phyloP scores from a whole-genome alignment of 2,888 invertebrate species.

The Agriopis marginaria region DNA sequence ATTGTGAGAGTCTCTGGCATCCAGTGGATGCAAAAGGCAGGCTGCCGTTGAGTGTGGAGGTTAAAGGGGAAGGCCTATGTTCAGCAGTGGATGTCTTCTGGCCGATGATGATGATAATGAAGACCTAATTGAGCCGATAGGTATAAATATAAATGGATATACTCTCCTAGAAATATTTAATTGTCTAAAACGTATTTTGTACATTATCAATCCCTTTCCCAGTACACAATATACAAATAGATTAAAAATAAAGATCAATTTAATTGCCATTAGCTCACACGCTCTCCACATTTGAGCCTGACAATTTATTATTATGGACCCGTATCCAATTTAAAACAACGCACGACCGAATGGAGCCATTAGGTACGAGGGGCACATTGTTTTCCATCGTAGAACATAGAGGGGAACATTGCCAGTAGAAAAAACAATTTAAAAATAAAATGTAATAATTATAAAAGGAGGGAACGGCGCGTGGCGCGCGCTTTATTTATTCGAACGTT shows the following conservation, averaged over 20 bases:
- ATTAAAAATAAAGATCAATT: constrained; percentile 77
- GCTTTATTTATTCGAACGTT: constrained; percentile 75
- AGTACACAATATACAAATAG: constrained; percentile 53
- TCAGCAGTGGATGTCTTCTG: too few relatives aligned
- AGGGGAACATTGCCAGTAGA: constrained; percentile 82
- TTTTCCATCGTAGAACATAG: constrained; percentile 76
- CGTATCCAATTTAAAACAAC: constrained; percentile 87
- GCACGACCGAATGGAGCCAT: constrained; percentile 79
- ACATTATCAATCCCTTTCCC: constrained; percentile 18
- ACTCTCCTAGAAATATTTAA: neutral
- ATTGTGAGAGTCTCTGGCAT: too few relatives aligned
- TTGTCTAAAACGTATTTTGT: neutral
- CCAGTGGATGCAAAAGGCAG: too few relatives aligned
- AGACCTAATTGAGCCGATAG: neutral
- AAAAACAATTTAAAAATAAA: constrained; percentile 87
- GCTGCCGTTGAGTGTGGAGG: too few relatives aligned
- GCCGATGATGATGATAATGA: too few relatives aligned
- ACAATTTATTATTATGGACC: constrained; percentile 85
- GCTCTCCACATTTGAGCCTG: constrained; percentile 79
- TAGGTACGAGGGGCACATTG: constrained; percentile 77
- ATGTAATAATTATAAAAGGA: constrained; percentile 85
- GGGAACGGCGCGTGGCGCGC: constrained; percentile 82
- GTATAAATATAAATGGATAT: neutral
- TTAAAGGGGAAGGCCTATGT: too few relatives aligned
- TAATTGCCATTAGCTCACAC: constrained; percentile 83